These are phyloP conservation scores for Myiothlypis coronata DNA, from an alignment of 2,797 vertebrate species.

Conservation along the genomic window DNA sequence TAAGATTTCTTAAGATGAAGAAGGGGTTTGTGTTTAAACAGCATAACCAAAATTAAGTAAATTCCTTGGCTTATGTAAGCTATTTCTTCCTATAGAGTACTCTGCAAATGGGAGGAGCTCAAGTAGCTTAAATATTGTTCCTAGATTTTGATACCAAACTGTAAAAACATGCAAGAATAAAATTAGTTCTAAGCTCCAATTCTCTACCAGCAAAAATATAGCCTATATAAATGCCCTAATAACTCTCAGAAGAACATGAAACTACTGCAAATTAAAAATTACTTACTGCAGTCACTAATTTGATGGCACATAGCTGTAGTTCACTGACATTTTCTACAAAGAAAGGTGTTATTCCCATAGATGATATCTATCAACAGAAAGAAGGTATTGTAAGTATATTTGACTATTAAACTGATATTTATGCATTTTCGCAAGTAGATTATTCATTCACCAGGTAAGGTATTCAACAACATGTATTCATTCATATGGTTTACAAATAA, in stretches of 20 bases:
- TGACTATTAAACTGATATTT: neutral
- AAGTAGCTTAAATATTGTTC: neutral
- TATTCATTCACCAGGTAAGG: neutral
- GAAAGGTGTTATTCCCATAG: conserved; percentile 96
- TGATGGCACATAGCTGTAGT: conserved; percentile 92
- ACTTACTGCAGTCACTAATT: conserved; percentile 94
- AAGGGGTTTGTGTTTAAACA: neutral
- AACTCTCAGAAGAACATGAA: neutral
- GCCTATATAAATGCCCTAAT: neutral
- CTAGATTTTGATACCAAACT: neutral
- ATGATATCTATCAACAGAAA: conserved; percentile 82
- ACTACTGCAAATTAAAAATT: neutral
- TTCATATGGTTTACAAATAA: neutral
- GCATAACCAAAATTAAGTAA: neutral
- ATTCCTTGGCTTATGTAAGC: neutral
- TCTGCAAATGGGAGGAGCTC: neutral
- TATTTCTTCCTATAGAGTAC: neutral
- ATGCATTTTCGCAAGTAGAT: neutral
- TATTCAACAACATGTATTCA: neutral
- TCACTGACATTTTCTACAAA: conserved; percentile 97
- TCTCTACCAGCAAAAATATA: neutral
- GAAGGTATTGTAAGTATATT: neutral
- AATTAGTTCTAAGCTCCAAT: neutral
- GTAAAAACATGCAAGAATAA: neutral
- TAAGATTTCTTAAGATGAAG: neutral